Base-by-base conservation (phyloP, 2,797 vertebrate genomes). In the Muscicapa comitata region DNA sequence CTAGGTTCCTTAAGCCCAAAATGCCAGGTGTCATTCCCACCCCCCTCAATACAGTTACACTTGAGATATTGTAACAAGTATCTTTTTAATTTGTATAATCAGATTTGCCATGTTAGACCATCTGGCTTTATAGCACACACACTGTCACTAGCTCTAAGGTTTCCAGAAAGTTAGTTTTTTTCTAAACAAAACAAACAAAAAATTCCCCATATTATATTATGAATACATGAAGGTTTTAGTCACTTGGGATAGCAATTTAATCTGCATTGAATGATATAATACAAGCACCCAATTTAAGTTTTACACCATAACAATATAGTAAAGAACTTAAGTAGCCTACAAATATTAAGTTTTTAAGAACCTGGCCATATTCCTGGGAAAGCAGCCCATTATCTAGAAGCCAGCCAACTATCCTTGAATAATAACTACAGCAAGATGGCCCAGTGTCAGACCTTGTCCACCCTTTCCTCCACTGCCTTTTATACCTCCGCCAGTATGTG, bases 291-390 rank as follows among this genome's bases (percentile, higher is more conserved):
- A 71, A 58, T 81, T 51, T 66, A 62, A 67, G 19, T 61, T 79
- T 82, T 45, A 84, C 11, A 77, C 38, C 13, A 37, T 17, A 79
- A 40, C 59, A 70, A 67, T 28, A 62, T 1, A 73, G 17, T 35
- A 13, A 86, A 53, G 15, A 90, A 82, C 68, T 31, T 70, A 85
- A 87, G 33, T 9, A 24, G 25, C 20, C 53, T 37, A 28, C 18
- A 91, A 59, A 58, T n/a, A 72, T 8, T 26, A 75, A 63, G 9
- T 48, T 59, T 78, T 73, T 19, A 90, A 90, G 25, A 94, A 90
- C 25, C 21, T 82, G 71, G 37, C n/a, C 37, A 40, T 21, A n/a
- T 61, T 90, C 50, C 80, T 81, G 59, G 48, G 61, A 86, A 95
- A 93, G 38, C 11, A 79, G 51, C 57, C 58, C 45, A 48, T 58